Percentiles rank a stretch among this genome's conserved stretches.
Evolutionary conservation across 2,113 vertebrate genomes (phyloP).

Genomic region (Reinhardtius hippoglossoides): DNA sequence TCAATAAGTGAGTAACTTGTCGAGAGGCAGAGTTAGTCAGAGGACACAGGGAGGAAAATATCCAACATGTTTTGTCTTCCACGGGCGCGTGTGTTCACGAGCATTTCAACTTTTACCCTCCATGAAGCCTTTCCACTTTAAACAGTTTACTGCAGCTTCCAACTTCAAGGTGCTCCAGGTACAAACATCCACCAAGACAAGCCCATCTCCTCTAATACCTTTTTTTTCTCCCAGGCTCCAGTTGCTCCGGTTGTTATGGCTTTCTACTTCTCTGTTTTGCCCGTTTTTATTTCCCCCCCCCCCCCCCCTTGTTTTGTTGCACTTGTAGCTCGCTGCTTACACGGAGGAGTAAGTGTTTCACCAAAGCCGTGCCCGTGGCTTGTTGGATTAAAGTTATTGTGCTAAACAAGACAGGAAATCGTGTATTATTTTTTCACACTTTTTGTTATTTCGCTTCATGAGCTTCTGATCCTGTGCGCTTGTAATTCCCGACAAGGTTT

Average conservation of each 20-base stretch:
- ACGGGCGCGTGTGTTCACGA: slow-evolving; percentile 9
- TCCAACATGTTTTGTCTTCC: slow-evolving; percentile 12
- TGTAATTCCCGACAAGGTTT: slow-evolving; percentile 29
- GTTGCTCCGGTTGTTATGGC: slow-evolving; percentile 8
- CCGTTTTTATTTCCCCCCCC: neutral
- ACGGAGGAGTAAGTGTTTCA: slow-evolving; percentile 17
- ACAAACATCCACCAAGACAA: slow-evolving; percentile 52
- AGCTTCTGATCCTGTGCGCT: slow-evolving; percentile 7
- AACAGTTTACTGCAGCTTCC: slow-evolving; percentile 43
- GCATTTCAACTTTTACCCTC: slow-evolving; percentile 28
- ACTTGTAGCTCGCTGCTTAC: slow-evolving; percentile 12
- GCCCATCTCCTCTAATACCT: slow-evolving; percentile 27
- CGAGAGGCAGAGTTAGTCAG: no score
- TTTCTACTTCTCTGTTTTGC: slow-evolving; percentile 14
- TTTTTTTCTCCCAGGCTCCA: neutral
- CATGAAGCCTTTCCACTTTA: slow-evolving; percentile 42
- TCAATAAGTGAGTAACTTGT: slow-evolving; percentile 5
- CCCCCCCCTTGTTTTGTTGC: neutral
- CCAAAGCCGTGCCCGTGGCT: slow-evolving; percentile 45
- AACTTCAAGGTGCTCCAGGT: slow-evolving; percentile 60
- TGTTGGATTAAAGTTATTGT: slow-evolving; percentile 48
- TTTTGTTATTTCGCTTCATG: neutral
- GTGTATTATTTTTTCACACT: slow-evolving; percentile 15
- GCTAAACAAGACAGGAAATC: slow-evolving; percentile 34
- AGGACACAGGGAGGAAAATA: neutral